These are phyloP conservation scores for Pseudochirops corinnae DNA, from an alignment of 2,797 vertebrate species.

Conservation along the genomic window DNA sequence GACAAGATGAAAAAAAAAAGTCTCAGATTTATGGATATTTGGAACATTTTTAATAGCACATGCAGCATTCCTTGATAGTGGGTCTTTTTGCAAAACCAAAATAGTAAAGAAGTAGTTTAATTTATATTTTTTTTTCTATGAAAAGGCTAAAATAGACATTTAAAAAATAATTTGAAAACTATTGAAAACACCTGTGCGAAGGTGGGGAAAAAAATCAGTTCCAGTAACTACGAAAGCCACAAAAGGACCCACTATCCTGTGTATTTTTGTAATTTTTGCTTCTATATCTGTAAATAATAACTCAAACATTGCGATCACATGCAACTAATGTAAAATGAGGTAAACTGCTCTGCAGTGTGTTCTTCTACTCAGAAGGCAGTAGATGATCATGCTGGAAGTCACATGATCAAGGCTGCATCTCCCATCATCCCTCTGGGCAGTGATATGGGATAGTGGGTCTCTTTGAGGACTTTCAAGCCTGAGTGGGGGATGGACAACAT, in stretches of 20 bases:
- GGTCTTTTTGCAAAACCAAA: constrained; percentile 92
- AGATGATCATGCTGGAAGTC: constrained; percentile 94
- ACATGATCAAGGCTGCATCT: constrained; percentile 98
- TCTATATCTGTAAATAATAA: constrained; percentile 85
- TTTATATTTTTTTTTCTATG: constrained; percentile 80
- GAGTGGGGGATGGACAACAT: constrained; percentile 99
- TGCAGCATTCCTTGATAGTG: constrained; percentile 93
- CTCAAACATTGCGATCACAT: constrained; percentile 88
- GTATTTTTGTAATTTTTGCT: constrained; percentile 86
- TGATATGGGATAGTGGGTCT: constrained; percentile 99
- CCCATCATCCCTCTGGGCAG: constrained; percentile 96
- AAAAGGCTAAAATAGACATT: constrained; percentile 85
- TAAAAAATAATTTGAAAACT: constrained; percentile 83
- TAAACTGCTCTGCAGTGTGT: constrained; percentile 93
- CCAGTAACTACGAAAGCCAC: constrained; percentile 95
- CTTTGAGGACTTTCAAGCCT: constrained; percentile 99
- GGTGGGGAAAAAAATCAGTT: constrained; percentile 84
- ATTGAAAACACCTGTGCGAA: constrained; percentile 86
- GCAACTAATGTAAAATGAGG: constrained; percentile 92
- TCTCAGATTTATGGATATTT: constrained; percentile 88
- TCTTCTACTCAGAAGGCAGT: constrained; percentile 99
- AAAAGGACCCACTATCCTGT: constrained; percentile 99
- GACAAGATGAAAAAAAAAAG: constrained; percentile 85
- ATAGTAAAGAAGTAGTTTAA: constrained; percentile 87
- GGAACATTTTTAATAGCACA: constrained; percentile 88